These are phyloP conservation scores for Cheilosia pagana DNA, from an alignment of 2,888 invertebrate species.

Conservation along the genomic window DNA sequence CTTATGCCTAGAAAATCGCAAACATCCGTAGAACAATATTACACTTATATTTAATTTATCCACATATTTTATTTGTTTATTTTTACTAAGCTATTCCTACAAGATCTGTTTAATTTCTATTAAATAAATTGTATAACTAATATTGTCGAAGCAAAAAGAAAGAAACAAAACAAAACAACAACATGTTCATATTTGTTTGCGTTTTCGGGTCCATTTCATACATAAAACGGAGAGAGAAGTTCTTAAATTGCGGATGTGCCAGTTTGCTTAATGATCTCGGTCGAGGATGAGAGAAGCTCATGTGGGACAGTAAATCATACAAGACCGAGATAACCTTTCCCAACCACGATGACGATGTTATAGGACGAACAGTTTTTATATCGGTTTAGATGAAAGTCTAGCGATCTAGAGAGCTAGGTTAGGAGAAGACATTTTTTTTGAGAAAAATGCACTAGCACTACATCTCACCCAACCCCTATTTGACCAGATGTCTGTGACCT, in stretches of 20 bases:
- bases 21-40: constrained; percentile 24
- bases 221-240: not conserved
- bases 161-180: not conserved
- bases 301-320: no score
- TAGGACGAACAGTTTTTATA: no score
- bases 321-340: no score
- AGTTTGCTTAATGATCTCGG: not conserved
- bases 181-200: constrained; percentile 22
- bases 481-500: no score
- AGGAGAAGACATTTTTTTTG: no score
- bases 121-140: constrained; percentile 21
- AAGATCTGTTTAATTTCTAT: constrained; percentile 34
- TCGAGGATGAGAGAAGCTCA: no score
- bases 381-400: no score
- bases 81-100: constrained; percentile 3
- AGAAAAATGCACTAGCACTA: no score
- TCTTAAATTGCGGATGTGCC: not conserved
- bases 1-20: not conserved
- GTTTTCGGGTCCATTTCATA: not conserved
- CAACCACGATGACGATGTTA: no score
- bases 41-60: constrained; percentile 14
- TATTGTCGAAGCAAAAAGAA: constrained; percentile 13
- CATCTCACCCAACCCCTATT: no score
- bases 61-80: not conserved
- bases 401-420: no score